Evolutionary conservation across 1,140 invertebrate genomes (phyloP).

Genomic region (Drosophila sproati): DNA sequence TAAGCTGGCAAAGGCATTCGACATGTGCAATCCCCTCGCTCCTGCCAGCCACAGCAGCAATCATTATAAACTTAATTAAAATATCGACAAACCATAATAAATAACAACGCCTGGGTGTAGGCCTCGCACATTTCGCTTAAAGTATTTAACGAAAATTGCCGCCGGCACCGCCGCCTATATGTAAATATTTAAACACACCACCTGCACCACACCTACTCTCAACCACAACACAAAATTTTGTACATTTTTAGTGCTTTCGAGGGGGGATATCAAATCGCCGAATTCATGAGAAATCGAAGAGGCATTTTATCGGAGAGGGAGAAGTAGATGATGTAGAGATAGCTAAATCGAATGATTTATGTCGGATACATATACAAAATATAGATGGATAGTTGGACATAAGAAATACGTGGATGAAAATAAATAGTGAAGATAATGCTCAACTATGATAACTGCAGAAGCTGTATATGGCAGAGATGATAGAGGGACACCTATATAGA

Average conservation of each 20-base stretch:
- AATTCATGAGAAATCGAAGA: not conserved
- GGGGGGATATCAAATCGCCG: not conserved
- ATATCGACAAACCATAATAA: conserved; percentile 63
- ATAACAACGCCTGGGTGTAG: conserved; percentile 41
- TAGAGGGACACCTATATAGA: too few species aligned
- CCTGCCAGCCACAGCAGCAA: conserved; percentile 34
- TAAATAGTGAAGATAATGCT: too few species aligned
- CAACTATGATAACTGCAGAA: too few species aligned
- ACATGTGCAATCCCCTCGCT: not conserved
- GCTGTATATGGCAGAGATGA: too few species aligned
- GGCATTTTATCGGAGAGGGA: not conserved
- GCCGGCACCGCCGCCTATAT: conserved; percentile 15
- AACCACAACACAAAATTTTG: conserved; percentile 9
- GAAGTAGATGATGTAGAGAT: not conserved
- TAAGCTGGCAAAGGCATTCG: conserved; percentile 1
- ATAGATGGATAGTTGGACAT: not conserved
- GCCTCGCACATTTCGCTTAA: conserved; percentile 49
- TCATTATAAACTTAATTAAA: conserved; percentile 82
- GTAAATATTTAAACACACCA: conserved; percentile 49
- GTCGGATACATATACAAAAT: not conserved
- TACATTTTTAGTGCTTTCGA: conserved; percentile 1
- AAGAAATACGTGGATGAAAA: too few species aligned
- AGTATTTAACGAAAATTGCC: conserved; percentile 27
- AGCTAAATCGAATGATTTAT: not conserved
- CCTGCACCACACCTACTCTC: conserved; percentile 4